A percentile compares a stretch with the other conserved stretches of the same genome.
Conservation (phyloP, 1,140 invertebrate species). For the Rhopalosiphum padi region DNA sequence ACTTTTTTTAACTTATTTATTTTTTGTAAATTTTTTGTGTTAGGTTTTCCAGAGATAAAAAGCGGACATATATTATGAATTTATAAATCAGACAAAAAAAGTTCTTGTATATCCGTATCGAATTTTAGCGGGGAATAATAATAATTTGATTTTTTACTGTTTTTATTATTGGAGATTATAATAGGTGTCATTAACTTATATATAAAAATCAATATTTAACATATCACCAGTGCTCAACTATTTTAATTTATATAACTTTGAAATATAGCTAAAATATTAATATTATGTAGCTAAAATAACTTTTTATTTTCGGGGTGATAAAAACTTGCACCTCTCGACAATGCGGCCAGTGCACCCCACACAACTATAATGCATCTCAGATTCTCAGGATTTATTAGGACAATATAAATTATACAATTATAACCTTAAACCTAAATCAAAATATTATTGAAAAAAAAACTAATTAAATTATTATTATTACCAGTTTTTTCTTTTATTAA, state of each 20-base stretch:
- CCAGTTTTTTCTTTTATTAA: background rate
- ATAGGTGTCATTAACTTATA: background rate
- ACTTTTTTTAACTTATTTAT: background rate
- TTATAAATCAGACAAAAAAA: background rate
- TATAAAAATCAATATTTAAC: too few relatives aligned
- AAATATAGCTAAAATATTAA: background rate
- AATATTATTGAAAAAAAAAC: background rate
- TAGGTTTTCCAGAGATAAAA: background rate
- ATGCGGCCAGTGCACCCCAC: too few relatives aligned
- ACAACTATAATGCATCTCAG: too few relatives aligned
- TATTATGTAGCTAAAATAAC: background rate
- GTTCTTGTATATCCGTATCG: background rate
- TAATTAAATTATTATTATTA: background rate
- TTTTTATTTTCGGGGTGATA: background rate
- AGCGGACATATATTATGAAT: background rate
- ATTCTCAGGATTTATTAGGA: too few relatives aligned
- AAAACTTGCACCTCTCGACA: background rate
- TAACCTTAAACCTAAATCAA: background rate
- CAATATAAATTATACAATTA: background rate
- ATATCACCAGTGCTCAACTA: background rate
- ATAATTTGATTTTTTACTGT: background rate
- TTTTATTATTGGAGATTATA: background rate
- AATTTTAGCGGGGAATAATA: background rate
- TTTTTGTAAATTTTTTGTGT: background rate
- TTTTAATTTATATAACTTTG: background rate